Base-by-base conservation (phyloP, 1,140 invertebrate genomes). In the Drosophila leontia region DNA sequence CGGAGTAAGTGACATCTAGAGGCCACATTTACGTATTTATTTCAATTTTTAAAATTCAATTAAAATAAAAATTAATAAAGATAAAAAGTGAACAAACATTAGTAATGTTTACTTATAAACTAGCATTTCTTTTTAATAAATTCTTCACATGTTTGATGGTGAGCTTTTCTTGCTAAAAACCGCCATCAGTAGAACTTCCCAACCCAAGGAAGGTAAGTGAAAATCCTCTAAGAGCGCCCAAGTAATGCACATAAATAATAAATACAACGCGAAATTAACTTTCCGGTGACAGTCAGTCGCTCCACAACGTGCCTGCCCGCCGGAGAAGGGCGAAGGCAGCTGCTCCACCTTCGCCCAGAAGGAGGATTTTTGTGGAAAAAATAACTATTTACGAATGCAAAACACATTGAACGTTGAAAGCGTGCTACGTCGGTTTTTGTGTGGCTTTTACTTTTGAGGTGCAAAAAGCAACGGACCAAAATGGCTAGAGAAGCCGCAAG, bases 171-270 rank as follows among this genome's bases (percentile, higher is more conserved):
- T 15, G 53, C 35, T 39, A 5, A 39, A 39, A 56, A 55, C 53
- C 34, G 35, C 51, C n/a, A n/a, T n/a, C n/a, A n/a, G n/a, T n/a
- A n/a, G n/a, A n/a, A n/a, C n/a, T n/a, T n/a, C n/a, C 64, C 62
- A 55, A 57, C 51, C 58, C 59, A 41, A 53, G 19, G 19, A 58
- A 57, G 61, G 50, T 83, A 83, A 83, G 81, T 83, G 80, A 83
- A 83, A 83, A 83, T 83, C 76, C 79, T 79, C 78, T 83, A 76
- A 83, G 61, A 83, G 53, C 62, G 48, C 48, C 80, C 61, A 71
- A 79, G 80, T 83, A 83, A 79, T 79, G 81, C 77, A 84, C 81
- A 84, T 84, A 84, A 84, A 84, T 84, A 84, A 84, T 84, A 84
- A 84, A 84, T 84, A 84, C 81, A 84, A 76, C 76, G 76, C 67